phyloP scores from a whole-genome alignment of 2,113 vertebrate species.

The Amphilophus citrinellus region DNA sequence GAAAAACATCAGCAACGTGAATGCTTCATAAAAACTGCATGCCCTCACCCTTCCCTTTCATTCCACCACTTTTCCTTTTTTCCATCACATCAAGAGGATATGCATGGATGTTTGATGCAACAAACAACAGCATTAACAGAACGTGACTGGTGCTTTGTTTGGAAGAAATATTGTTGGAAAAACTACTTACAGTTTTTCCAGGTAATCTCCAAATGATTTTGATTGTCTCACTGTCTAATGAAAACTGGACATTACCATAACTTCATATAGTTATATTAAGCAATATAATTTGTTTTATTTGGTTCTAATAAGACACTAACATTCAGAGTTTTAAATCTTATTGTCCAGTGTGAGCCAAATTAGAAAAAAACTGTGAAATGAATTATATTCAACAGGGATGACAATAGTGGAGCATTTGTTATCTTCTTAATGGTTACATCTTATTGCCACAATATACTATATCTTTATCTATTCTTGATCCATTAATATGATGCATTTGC shows the following conservation, averaged over 20 bases:
- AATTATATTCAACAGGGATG: background rate
- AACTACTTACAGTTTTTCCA: background rate
- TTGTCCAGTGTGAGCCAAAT: background rate
- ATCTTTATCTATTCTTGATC: background rate
- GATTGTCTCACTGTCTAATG: background rate
- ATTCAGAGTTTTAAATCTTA: background rate
- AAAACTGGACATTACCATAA: background rate
- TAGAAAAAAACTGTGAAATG: background rate
- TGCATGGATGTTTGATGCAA: constrained; percentile 27
- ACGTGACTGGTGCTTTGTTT: background rate
- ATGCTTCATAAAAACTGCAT: constrained; percentile 67
- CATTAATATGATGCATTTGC: background rate
- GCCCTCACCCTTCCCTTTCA: constrained; percentile 21
- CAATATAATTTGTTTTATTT: background rate
- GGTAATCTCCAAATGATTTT: background rate
- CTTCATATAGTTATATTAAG: background rate
- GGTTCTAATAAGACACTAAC: background rate
- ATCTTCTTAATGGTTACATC: background rate
- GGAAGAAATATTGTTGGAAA: background rate
- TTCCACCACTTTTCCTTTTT: constrained; percentile 29
- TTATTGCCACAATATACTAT: background rate
- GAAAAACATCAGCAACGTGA: constrained; percentile 36
- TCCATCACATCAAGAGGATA: constrained; percentile 4
- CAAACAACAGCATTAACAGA: constrained; percentile 6
- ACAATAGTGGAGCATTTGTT: background rate